Evolutionary conservation across 2,797 vertebrate genomes (phyloP), one percentile per base, ranked within the genome.

Genomic region (Paratrypauchen microcephalus): DNA sequence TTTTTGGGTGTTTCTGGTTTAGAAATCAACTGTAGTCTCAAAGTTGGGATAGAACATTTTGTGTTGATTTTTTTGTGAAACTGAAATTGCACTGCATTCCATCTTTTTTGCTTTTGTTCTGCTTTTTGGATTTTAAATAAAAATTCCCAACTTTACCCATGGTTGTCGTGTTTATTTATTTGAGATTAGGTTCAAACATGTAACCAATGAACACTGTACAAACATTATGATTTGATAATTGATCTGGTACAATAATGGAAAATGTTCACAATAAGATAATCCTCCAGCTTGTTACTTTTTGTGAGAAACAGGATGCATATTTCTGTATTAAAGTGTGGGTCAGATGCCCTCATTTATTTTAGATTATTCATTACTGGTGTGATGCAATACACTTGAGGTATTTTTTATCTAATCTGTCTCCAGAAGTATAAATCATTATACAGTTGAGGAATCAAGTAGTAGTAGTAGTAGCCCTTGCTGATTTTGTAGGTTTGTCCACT

Each of bases 121-220:
- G 28, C 41, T 64, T 23, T 48, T 64, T 64, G 23, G 9, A 24
- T 45, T 28, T 48, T 24, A 48, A 64, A 64, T 64, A 64, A 68
- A 54, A 28, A 26, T 8, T 47, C 6, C 62, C 41, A 26, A 48
- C 41, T 64, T 62, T 26, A 64, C 5, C 26, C 7, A 12, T 64
- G 2, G 1, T 48, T 57, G 23, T 28, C 54, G 9, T 56, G 5
- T 45, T 15, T 4, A 45, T 15, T 15, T 63, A 55, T 23, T 21
- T 21, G n/a, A 1, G 6, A 12, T 23, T 23, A 5, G 2, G 21
- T 55, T 55, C 5, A 57, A 50, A 52, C 4, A 15, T n/a, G 5
- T 15, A 18, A 41, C 52, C 12, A 23, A 23, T 47, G 39, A 23
- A 55, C n/a, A 9, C 7, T 21, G 50, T 21, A 2, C 8, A 23